phyloP scores from a whole-genome alignment of 2,888 invertebrate species.

The Luffia ferchaultella region DNA sequence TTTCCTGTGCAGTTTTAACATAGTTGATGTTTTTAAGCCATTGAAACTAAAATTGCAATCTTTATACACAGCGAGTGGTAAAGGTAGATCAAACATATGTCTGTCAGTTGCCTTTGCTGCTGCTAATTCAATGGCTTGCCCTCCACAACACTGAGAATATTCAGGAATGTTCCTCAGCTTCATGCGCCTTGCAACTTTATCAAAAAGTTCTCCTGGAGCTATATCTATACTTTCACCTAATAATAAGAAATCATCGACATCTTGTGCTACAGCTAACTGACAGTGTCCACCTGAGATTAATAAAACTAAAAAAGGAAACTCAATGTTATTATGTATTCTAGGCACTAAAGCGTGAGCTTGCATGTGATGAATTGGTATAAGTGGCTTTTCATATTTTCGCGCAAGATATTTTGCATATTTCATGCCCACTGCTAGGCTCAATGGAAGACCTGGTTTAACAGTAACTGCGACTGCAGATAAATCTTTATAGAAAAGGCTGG shows the following conservation, averaged over 20 bases:
- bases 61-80: slow-evolving; percentile 69
- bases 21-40: slow-evolving; percentile 77
- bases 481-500: slow-evolving; percentile 70
- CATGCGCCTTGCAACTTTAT: slow-evolving; percentile 88
- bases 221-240: slow-evolving; percentile 84
- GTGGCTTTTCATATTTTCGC: slow-evolving; percentile 73
- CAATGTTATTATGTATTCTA: slow-evolving; percentile 75
- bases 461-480: slow-evolving; percentile 91
- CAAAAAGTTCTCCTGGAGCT: slow-evolving; percentile 94
- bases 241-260: slow-evolving; percentile 78
- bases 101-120: slow-evolving; percentile 76
- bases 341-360: slow-evolving; percentile 95
- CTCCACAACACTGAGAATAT: slow-evolving; percentile 80
- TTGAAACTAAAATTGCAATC: slow-evolving; percentile 94
- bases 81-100: slow-evolving; percentile 71
- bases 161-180: slow-evolving; percentile 82
- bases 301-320: slow-evolving; percentile 89
- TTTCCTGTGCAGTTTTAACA: slow-evolving; percentile 57
- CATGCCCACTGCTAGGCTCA: slow-evolving; percentile 82
- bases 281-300: slow-evolving; percentile 96
- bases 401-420: slow-evolving; percentile 85
- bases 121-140: slow-evolving; percentile 84
- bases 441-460: slow-evolving; percentile 81
- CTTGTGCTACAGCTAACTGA: slow-evolving; percentile 78
- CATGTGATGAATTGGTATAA: slow-evolving; percentile 99